Evolutionary conservation across 2,113 vertebrate genomes (phyloP), one percentile per base, ranked within the genome.

Genomic region (Nicator chloris): DNA sequence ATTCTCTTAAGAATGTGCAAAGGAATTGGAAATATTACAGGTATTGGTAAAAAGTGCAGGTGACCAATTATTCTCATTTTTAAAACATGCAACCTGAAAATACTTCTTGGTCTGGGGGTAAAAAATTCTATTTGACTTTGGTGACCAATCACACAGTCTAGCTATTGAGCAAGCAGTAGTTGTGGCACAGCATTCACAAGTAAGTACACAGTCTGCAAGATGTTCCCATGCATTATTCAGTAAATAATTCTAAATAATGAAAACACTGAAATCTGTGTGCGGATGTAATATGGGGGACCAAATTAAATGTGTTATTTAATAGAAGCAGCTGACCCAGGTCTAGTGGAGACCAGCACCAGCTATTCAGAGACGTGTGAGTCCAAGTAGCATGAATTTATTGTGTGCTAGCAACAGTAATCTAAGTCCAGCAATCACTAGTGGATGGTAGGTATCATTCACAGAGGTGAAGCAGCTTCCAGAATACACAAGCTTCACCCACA

Each of bases 171-270:
- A 73, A 85, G 68, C 15, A 78, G 11, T 56, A 82, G 50, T 30
- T 50, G 30, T 53, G 83, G 59, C 47, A 56, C 68, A 64, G 39
- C 64, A 75, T 73, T 78, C 77, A 63, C 50, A 86, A 82, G 40
- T 40, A 77, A 53, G n/a, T 28, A 91, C 45, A 61, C 31, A 78
- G 47, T 47, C 82, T 84, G 68, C 80, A 93, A 86, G 77, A 70
- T 92, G 69, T 90, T 93, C 16, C 68, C 15, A 73, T 88, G 68
- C 51, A 94, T 95, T 94, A 94, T 94, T 93, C 80, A 92, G 60
- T 84, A 64, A 93, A 80, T 90, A 95, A 94, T 81, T 88, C 80
- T 88, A 77, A 92, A 81, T 81, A 96, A 93, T 95, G 64, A 86
- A 94, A 94, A 80, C 86, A 53, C 23, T 77, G 50, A 80, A 93